Percentiles rank a stretch among this genome's conserved stretches.
Evolutionary conservation across 2,113 vertebrate species (phyloP).

Genomic region (Panurus biarmicus): DNA sequence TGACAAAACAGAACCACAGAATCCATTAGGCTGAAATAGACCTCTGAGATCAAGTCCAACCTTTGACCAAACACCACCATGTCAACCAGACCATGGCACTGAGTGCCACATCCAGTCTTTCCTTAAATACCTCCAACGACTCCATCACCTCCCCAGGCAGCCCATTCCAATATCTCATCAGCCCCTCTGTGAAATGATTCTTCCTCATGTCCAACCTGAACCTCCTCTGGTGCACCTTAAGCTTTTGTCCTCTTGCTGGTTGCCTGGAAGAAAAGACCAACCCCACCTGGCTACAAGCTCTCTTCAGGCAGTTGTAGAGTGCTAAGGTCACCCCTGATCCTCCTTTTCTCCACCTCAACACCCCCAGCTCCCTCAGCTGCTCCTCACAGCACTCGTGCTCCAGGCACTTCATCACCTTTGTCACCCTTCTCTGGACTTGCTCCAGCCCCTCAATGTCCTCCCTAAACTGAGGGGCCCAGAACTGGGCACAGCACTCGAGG

Average conservation of each 20-base stretch:
- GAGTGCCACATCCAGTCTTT: accelerated
- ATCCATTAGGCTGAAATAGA: not conserved
- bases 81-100: not conserved
- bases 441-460: not conserved
- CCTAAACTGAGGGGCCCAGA: not conserved
- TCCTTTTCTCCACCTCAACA: not conserved
- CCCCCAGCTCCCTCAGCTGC: not conserved
- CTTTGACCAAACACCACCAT: not conserved
- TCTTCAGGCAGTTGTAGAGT: not conserved
- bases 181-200: not conserved
- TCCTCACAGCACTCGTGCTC: not conserved
- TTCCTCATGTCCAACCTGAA: not conserved
- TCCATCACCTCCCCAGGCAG: not conserved
- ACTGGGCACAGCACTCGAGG: not conserved
- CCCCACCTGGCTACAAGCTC: not conserved
- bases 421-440: not conserved
- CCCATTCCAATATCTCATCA: not conserved
- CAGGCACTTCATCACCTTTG: not conserved
- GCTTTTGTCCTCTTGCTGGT: not conserved
- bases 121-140: not conserved
- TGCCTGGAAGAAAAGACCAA: not conserved
- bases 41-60: not conserved
- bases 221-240: not conserved
- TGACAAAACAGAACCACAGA: not conserved
- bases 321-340: not conserved